Percentiles rank a stretch among this genome's conserved stretches.
Conservation (phyloP, 53 echinoderm and acorn worm genomes). For the Holothuria scabra region DNA sequence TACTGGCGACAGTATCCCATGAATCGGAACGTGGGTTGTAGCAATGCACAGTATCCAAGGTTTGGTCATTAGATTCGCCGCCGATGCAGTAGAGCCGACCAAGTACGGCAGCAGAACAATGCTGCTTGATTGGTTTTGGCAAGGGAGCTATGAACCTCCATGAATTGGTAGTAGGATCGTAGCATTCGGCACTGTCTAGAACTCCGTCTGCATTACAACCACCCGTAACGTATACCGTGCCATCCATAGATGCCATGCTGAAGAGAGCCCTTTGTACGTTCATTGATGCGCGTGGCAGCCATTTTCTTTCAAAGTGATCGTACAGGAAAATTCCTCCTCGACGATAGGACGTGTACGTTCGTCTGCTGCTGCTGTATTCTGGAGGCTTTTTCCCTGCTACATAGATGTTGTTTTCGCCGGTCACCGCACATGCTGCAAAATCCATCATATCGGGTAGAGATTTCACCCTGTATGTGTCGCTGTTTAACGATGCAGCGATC, state of each 20-base stretch:
- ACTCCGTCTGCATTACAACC: constrained; percentile 79
- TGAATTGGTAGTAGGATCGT: constrained; percentile 83
- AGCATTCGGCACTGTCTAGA: constrained; percentile 81
- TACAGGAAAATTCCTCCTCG: constrained; percentile 95
- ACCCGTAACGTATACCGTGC: constrained; percentile 86
- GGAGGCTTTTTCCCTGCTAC: constrained; percentile 83
- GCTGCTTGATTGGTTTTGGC: constrained; percentile 76
- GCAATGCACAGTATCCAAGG: constrained; percentile 77
- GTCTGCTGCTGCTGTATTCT: constrained; percentile 79
- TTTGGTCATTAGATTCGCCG: constrained; percentile 86
- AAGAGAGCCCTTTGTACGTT: constrained; percentile 81
- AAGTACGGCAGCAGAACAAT: constrained; percentile 77
- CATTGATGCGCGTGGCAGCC: constrained; percentile 94
- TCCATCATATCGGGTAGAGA: constrained; percentile 94
- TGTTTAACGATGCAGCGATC: constrained; percentile 64
- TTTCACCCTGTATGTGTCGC: constrained; percentile 79
- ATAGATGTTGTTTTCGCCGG: constrained; percentile 95
- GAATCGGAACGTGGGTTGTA: constrained; percentile 87
- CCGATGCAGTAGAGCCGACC: constrained; percentile 89
- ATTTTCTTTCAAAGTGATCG: constrained; percentile 98
- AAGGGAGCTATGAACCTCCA: constrained; percentile 80
- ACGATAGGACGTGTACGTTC: constrained; percentile 80
- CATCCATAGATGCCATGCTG: constrained; percentile 90
- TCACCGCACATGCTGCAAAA: constrained; percentile 87
- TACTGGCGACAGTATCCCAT: constrained; percentile 80